A percentile compares a stretch with the other conserved stretches of the same genome.
phyloP scores from a whole-genome alignment of 2,888 invertebrate genomes.

The Pseudococcus longispinus region DNA sequence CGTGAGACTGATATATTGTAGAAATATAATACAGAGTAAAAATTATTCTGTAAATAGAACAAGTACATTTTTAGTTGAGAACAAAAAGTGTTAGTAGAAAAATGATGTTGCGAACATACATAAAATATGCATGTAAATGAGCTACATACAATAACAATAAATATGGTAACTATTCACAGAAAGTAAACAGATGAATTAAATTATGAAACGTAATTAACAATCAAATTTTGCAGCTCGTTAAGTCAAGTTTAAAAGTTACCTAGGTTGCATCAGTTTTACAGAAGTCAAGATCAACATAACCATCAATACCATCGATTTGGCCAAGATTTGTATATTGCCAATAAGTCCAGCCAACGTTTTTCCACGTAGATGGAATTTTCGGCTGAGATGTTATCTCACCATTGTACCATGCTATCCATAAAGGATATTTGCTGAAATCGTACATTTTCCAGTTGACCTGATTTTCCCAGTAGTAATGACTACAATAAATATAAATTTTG shows the following conservation, averaged over 20 bases:
- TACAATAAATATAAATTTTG: constrained; percentile 14
- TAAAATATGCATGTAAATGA: background rate
- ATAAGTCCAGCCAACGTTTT: constrained; percentile 4
- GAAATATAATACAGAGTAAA: background rate
- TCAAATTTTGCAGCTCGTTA: constrained; percentile 3
- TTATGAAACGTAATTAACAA: background rate
- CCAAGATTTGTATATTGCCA: constrained; percentile 10
- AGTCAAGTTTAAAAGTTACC: background rate
- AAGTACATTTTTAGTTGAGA: background rate
- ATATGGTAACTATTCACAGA: constrained; percentile 39
- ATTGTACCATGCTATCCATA: constrained; percentile 31
- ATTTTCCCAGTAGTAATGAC: constrained; percentile 32
- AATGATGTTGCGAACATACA: background rate
- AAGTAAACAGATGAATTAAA: background rate
- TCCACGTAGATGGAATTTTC: background rate
- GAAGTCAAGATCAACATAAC: background rate
- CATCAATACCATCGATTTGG: background rate
- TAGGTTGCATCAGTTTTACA: background rate
- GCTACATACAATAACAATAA: constrained; percentile 3
- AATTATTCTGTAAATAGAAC: background rate
- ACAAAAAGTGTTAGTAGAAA: background rate
- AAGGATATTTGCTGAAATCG: constrained; percentile 21
- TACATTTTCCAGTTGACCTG: constrained; percentile 2
- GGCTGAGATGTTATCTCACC: background rate
- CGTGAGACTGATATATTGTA: background rate